Conservation (phyloP, 1,140 invertebrate genomes). For the Popillia japonica region DNA sequence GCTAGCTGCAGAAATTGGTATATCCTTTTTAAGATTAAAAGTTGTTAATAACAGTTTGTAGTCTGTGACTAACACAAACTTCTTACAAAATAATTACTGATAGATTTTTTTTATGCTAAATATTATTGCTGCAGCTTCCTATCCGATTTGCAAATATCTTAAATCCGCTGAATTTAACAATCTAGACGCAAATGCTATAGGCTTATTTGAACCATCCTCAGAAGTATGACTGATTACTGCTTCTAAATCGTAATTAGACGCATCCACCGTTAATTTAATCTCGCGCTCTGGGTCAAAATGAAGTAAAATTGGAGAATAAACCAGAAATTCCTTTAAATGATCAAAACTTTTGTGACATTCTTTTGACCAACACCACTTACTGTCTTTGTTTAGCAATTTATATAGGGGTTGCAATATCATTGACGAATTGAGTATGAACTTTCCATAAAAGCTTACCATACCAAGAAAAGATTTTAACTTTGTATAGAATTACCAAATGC, state of each 20-base stretch:
- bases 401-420: no score
- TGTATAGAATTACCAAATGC: no score
- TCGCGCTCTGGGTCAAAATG: constrained; percentile 58
- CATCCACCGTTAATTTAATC: no score
- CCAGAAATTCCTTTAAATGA: constrained; percentile 51
- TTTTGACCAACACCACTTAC: constrained; percentile 55
- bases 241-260: constrained; percentile 62
- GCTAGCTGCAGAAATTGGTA: constrained; percentile 55
- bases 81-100: constrained; percentile 64
- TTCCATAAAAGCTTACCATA: no score
- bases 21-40: constrained; percentile 53
- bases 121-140: constrained; percentile 64
- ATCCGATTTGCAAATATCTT: constrained; percentile 65
- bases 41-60: constrained; percentile 62
- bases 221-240: no score
- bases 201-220: no score
- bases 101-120: constrained; percentile 64
- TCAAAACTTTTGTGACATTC: constrained; percentile 49
- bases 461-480: constrained; percentile 56
- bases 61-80: constrained; percentile 62
- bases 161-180: constrained; percentile 60
- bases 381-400: constrained; percentile 59
- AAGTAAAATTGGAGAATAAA: constrained; percentile 47
- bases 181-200: constrained; percentile 64
- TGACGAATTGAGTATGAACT: no score